A percentile compares a stretch with the other conserved stretches of the same genome.
Conservation (phyloP, 2,888 invertebrate species). For the Acanthacorydalis orientalis region DNA sequence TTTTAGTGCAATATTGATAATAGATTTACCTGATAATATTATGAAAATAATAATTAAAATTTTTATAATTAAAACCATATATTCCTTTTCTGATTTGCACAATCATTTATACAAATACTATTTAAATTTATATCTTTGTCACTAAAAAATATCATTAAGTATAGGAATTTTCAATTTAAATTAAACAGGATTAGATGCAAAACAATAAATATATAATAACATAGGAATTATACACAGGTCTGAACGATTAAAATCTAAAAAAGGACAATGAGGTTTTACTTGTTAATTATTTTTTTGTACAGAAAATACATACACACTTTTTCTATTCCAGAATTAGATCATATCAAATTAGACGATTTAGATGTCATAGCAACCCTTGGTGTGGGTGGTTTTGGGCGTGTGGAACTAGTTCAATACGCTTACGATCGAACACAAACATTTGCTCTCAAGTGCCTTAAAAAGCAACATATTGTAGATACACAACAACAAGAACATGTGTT, state of each 20-base stretch:
- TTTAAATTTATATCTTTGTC: too few relatives aligned
- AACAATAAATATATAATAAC: too few relatives aligned
- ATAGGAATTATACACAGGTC: too few relatives aligned
- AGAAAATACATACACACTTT: too few relatives aligned
- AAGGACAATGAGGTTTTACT: background rate
- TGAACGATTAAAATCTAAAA: too few relatives aligned
- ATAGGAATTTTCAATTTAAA: background rate
- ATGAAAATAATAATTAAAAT: too few relatives aligned
- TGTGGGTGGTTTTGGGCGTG: conserved; percentile 56
- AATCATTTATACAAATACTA: too few relatives aligned
- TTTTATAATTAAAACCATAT: too few relatives aligned
- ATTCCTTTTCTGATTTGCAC: too few relatives aligned
- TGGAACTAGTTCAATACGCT: conserved; percentile 38
- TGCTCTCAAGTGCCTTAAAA: conserved; percentile 55
- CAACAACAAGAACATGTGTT: conserved; percentile 57
- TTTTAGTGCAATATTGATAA: too few relatives aligned
- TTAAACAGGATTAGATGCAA: background rate
- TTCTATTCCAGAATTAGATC: conserved; percentile 22
- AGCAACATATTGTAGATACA: conserved; percentile 54
- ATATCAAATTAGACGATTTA: conserved; percentile 34
- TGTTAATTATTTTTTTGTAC: background rate
- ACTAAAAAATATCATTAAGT: too few relatives aligned
- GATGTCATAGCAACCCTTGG: conserved; percentile 49
- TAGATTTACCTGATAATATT: too few relatives aligned
- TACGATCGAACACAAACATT: conserved; percentile 31